Evolutionary conservation across 2,113 vertebrate genomes (phyloP).

Genomic region (Triplophysa rosa): DNA sequence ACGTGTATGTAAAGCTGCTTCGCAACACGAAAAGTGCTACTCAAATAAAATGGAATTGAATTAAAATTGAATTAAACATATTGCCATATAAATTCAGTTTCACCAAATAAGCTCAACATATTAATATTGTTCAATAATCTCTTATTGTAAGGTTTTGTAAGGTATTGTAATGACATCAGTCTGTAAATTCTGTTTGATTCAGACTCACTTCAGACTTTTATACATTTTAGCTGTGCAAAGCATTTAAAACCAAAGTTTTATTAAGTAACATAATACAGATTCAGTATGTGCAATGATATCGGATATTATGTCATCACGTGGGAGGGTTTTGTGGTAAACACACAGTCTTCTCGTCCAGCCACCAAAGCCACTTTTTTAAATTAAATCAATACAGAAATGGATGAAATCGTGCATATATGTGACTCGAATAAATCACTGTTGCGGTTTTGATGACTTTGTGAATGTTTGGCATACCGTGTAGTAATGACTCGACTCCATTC

Average conservation of each 20-base stretch:
- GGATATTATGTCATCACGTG: not conserved
- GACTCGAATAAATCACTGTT: not conserved
- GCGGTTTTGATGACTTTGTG: not conserved
- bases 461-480: not conserved
- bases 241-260: too few species aligned
- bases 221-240: too few species aligned
- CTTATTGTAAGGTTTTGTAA: not conserved
- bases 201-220: too few species aligned
- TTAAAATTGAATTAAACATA: too few species aligned
- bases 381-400: not conserved
- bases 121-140: not conserved
- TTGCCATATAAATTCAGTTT: too few species aligned
- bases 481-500: not conserved
- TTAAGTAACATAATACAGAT: not conserved
- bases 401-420: not conserved
- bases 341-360: constrained; percentile 5
- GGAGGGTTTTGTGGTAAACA: not conserved
- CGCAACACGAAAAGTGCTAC: too few species aligned
- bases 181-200: too few species aligned
- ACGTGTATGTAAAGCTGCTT: too few species aligned
- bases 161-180: too few species aligned
- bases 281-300: not conserved
- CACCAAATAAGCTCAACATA: too few species aligned
- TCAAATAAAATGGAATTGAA: too few species aligned
- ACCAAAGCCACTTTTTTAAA: constrained; percentile 17